These are phyloP conservation scores for Loriculus beryllinus DNA, from an alignment of 2,797 vertebrate species.

Conservation along the genomic window DNA sequence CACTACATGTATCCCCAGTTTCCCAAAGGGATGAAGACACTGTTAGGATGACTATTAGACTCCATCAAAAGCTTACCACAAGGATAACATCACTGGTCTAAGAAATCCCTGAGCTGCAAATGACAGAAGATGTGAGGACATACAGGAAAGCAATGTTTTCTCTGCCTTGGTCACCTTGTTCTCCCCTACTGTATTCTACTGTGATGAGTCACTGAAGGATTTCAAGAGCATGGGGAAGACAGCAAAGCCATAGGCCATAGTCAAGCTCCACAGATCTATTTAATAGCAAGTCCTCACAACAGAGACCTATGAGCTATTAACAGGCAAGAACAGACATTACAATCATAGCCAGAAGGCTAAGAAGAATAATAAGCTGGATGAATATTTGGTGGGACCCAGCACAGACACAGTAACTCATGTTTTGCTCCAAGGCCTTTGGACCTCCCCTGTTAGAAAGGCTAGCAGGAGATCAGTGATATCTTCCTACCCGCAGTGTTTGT, in stretches of 20 bases:
- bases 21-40: neutral
- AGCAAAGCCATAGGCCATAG: neutral
- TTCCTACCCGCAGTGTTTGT: neutral
- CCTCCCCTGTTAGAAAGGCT: neutral
- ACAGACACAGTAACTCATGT: neutral
- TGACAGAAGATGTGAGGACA: neutral
- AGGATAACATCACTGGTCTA: neutral
- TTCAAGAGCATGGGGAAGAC: neutral
- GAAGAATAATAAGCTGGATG: neutral
- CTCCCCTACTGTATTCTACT: neutral
- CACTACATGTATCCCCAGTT: neutral
- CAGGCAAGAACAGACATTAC: neutral
- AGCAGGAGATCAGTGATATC: neutral
- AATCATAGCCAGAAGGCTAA: neutral
- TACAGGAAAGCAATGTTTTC: neutral
- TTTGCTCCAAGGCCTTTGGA: neutral
- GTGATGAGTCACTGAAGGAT: neutral
- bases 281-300: neutral
- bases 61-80: neutral
- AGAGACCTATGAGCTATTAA: neutral
- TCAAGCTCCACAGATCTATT: neutral
- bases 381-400: neutral
- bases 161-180: neutral
- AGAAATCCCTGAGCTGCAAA: neutral
- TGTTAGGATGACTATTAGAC: neutral